phyloP scores from a whole-genome alignment of 2,797 vertebrate species.

The Ptychadena robeensis region DNA sequence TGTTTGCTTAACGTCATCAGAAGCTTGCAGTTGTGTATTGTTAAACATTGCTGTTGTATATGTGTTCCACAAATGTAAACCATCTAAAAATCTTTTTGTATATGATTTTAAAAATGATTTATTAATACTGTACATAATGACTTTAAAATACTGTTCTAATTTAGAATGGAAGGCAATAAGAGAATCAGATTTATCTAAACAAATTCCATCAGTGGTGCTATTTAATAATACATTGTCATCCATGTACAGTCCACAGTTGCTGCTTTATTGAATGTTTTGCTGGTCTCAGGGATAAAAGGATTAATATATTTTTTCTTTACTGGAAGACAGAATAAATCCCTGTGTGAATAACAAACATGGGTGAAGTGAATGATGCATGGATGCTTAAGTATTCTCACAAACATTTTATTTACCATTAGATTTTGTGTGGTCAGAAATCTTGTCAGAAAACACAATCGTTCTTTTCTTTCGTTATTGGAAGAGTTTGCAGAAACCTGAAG shows the following conservation, averaged over 20 bases:
- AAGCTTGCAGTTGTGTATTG: too few relatives aligned
- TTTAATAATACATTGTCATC: conserved; percentile 29
- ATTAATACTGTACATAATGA: too few relatives aligned
- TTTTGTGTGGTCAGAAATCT: conserved; percentile 37
- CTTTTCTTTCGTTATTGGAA: conserved; percentile 30
- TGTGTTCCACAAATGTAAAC: too few relatives aligned
- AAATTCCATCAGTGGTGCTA: neutral
- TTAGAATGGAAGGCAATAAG: too few relatives aligned
- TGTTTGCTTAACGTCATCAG: too few relatives aligned
- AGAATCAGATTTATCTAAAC: conserved; percentile 1
- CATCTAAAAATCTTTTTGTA: too few relatives aligned
- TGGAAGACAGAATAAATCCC: conserved; percentile 47
- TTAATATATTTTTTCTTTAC: conserved; percentile 47
- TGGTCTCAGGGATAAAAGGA: conserved; percentile 49
- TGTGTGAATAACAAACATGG: conserved; percentile 46
- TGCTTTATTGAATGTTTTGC: conserved; percentile 45
- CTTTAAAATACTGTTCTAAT: too few relatives aligned
- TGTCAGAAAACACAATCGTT: conserved; percentile 18
- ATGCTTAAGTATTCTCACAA: conserved; percentile 40
- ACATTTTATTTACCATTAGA: conserved; percentile 45
- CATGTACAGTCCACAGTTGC: conserved; percentile 14
- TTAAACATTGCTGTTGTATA: too few relatives aligned
- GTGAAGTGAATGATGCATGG: conserved; percentile 46
- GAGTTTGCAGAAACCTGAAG: conserved; percentile 11
- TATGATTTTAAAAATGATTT: too few relatives aligned